phyloP scores from a whole-genome alignment of 1,140 invertebrate species.

The Drosophila obscura region DNA sequence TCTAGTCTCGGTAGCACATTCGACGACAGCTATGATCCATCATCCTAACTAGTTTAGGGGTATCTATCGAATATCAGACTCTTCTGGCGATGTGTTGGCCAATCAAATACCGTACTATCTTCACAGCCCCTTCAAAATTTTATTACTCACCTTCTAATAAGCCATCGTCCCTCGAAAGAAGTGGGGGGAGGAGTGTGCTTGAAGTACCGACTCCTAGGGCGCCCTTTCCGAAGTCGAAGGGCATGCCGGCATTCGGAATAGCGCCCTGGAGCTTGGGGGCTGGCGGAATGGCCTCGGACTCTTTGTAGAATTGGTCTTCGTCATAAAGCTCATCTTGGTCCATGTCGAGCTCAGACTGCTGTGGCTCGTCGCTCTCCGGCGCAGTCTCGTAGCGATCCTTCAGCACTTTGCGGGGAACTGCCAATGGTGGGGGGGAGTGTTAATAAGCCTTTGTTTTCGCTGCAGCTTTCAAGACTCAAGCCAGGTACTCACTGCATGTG shows the following conservation, averaged over 20 bases:
- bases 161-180: constrained; percentile 56
- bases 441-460: neutral
- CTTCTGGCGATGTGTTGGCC: too few relatives aligned
- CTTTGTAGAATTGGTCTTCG: constrained; percentile 83
- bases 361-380: constrained; percentile 88
- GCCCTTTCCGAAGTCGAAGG: constrained; percentile 49
- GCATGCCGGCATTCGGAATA: constrained; percentile 50
- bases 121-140: too few relatives aligned
- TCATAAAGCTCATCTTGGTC: constrained; percentile 84
- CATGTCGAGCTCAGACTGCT: constrained; percentile 83
- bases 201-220: constrained; percentile 33
- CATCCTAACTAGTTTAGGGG: too few relatives aligned
- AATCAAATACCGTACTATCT: too few relatives aligned
- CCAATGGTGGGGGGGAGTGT: neutral
- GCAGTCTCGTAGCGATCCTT: constrained; percentile 90
- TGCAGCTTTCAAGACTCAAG: too few relatives aligned
- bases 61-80: too few relatives aligned
- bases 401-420: constrained; percentile 93
- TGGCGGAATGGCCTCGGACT: constrained; percentile 73
- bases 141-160: constrained; percentile 60
- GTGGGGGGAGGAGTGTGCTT: constrained; percentile 60
- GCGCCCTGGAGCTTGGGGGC: constrained; percentile 73
- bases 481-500: constrained; percentile 92
- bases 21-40: too few relatives aligned
- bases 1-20: too few relatives aligned